Evolutionary conservation across 1,140 invertebrate species (phyloP), one percentile per base, ranked within the genome.

Genomic region (Calosoma granatense): DNA sequence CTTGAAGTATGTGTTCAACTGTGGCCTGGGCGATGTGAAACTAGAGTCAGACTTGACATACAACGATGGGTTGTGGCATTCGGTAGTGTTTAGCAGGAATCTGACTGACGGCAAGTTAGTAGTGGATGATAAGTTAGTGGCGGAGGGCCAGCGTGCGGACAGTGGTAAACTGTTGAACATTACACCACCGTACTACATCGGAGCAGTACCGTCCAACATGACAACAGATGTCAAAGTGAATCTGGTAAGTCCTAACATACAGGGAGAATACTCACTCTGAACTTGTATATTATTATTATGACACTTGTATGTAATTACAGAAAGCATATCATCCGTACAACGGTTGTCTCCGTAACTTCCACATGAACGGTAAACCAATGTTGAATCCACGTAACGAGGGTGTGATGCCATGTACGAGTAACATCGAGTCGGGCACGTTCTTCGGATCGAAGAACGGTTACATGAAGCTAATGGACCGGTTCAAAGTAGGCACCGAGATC

Each of bases 11-110:
- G 74, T 77, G 1, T 91, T 86, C 64, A 82, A 86, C 63, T 88
- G 83, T 71, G 90, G 88, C 22, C 81, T 74, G 17, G 86, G 82
- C n/a, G 71, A 80, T 0, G 84, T 78, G 0, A 59, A 74, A 0
- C 69, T 95, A 0, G 66, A 70, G 51, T 80, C 78, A 1, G 65
- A 76, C 0, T 65, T 69, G 1, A 74, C 72, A 11, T 85, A 92
- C 57, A 87, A 92, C 63, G 93, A 97, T 70, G 85, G 85, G 6
- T 67, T 84, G 26, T 98, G 94, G 95, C 95, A 98, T 67, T 82
- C 76, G 0, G 78, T 88, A 0, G 73, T 74, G 12, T 79, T 88
- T 62, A 82, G 77, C 36, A 73, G 85, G 53, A 67, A 77, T 22
- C 65, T 70, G 1, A 74, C 76, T 22, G 67, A 74, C 55, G 86